Conservation (phyloP, 2,113 vertebrate species). For the Otis tarda region DNA sequence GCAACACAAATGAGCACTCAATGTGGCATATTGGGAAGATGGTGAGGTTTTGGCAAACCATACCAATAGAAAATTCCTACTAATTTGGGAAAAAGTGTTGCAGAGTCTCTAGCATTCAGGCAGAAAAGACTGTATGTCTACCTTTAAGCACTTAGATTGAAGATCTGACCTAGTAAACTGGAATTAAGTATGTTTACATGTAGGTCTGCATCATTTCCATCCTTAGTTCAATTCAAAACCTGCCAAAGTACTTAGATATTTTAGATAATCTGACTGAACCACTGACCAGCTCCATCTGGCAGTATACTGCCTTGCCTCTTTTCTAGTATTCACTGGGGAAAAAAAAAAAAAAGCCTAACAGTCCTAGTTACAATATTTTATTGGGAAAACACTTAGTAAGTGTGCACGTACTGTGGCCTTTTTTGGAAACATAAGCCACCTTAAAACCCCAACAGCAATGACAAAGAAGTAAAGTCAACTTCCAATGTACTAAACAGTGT, state of each 20-base stretch:
- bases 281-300: neutral
- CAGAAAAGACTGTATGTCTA: neutral
- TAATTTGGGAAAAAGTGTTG: neutral
- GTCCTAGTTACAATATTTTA: neutral
- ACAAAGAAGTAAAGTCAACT: neutral
- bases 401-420: rapidly evolving
- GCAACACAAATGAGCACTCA: neutral
- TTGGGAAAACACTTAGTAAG: neutral
- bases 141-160: neutral
- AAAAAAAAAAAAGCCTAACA: neutral
- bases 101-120: neutral
- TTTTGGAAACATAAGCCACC: neutral
- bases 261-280: neutral
- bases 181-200: neutral
- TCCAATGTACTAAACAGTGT: rapidly evolving
- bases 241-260: neutral
- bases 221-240: neutral
- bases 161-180: neutral
- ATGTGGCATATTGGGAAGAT: neutral
- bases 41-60: neutral
- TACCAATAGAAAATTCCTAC: neutral
- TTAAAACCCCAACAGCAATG: neutral
- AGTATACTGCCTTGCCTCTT: neutral
- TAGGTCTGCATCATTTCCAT: neutral
- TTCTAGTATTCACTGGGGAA: neutral